Percentiles rank a stretch among this genome's conserved stretches.
phyloP scores from a whole-genome alignment of 2,797 vertebrate genomes.

The Acrocephalus scirpaceus region DNA sequence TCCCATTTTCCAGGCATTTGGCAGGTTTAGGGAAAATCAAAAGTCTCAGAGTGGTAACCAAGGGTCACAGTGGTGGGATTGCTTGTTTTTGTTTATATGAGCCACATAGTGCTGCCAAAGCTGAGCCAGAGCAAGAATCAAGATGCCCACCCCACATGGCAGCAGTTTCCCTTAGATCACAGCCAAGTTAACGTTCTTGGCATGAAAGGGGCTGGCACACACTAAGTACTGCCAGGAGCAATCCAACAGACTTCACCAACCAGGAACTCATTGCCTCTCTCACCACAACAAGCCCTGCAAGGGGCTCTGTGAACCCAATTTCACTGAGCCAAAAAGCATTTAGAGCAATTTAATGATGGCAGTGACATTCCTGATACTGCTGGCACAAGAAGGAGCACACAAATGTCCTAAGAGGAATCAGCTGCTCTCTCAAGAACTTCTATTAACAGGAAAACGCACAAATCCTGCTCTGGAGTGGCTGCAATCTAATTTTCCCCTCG shows the following conservation, averaged over 20 bases:
- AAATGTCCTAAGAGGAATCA: not conserved
- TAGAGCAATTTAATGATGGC: not conserved
- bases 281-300: not conserved
- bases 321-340: not conserved
- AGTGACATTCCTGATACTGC: not conserved
- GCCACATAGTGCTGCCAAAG: not conserved
- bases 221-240: not conserved
- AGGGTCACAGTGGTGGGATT: not conserved
- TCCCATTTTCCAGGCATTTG: not conserved
- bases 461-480: not conserved
- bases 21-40: not conserved
- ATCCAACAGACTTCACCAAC: not conserved
- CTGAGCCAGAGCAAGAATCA: not conserved
- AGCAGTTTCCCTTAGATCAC: not conserved
- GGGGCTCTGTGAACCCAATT: not conserved
- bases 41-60: not conserved
- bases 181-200: not conserved
- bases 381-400: not conserved
- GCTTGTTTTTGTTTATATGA: not conserved
- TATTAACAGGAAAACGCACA: not conserved
- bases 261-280: not conserved
- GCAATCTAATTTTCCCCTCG: fast-evolving
- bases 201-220: not conserved
- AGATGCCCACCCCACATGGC: fast-evolving
- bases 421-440: not conserved